Evolutionary conservation across 2,797 vertebrate species (phyloP).

Genomic region (Pangasius larnaudii): DNA sequence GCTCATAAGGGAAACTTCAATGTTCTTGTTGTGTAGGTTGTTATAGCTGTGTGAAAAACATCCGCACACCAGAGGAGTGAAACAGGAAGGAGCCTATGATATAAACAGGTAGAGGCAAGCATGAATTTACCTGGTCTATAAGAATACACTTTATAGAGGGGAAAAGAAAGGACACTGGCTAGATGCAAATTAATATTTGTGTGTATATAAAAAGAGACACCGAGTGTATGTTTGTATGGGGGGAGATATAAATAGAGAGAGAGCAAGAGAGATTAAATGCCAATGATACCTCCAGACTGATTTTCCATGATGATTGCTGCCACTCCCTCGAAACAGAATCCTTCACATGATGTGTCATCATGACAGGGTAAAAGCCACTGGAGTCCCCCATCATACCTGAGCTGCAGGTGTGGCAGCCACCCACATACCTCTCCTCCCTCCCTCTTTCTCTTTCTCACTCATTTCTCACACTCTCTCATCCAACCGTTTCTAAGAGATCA

Average conservation of each 20-base stretch:
- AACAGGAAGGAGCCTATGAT: conserved; percentile 15
- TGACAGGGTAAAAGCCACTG: neutral
- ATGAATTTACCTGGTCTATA: neutral
- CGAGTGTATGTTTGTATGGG: neutral
- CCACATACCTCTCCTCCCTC: conserved; percentile 7
- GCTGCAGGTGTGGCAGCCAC: conserved; percentile 37
- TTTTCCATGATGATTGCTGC: conserved; percentile 17
- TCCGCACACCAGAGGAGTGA: neutral
- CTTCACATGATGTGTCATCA: conserved; percentile 25
- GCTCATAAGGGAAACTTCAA: neutral
- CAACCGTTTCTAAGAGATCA: conserved; percentile 16
- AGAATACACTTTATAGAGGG: neutral
- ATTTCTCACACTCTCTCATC: conserved; percentile 13
- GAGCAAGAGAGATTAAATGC: neutral
- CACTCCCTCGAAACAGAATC: conserved; percentile 25
- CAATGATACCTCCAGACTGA: neutral
- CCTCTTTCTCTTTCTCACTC: neutral
- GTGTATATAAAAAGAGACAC: neutral
- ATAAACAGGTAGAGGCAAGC: conserved; percentile 7
- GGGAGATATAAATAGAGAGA: neutral
- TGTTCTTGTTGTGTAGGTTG: neutral
- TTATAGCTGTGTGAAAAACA: conserved; percentile 9
- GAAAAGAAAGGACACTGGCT: neutral
- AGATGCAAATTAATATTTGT: neutral
- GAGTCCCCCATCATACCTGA: conserved; percentile 31